phyloP scores from a whole-genome alignment of 2,888 invertebrate species.

The Dryomyza anilis region DNA sequence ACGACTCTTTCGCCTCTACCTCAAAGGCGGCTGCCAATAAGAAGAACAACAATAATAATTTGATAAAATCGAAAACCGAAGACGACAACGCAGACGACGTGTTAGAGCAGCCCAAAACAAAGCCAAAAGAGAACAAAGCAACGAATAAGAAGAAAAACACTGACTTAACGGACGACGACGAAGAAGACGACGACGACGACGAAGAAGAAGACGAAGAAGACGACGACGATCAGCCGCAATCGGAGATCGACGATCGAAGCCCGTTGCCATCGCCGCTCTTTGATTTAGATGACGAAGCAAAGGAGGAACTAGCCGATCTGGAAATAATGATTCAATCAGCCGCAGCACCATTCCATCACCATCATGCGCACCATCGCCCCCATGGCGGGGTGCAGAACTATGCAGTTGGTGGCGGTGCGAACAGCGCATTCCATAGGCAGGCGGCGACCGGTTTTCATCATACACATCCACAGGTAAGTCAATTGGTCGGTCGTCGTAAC shows the following conservation, averaged over 20 bases:
- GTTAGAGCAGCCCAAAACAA: too few species aligned
- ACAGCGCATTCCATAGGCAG: constrained; percentile 57
- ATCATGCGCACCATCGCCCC: constrained; percentile 40
- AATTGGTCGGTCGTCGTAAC: not conserved
- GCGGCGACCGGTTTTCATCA: constrained; percentile 54
- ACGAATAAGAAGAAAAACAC: constrained; percentile 27
- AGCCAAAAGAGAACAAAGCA: constrained; percentile 25
- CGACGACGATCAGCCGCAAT: constrained; percentile 47
- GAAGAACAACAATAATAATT: constrained; percentile 30
- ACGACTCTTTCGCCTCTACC: constrained; percentile 51
- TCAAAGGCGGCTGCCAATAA: constrained; percentile 50
- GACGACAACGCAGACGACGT: constrained; percentile 26
- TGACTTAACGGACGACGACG: constrained; percentile 11
- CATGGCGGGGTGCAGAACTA: constrained; percentile 46
- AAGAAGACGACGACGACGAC: constrained; percentile 26
- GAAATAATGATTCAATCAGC: constrained; percentile 60
- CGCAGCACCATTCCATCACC: constrained; percentile 54
- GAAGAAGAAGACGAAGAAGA: constrained; percentile 34
- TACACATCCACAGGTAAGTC: constrained; percentile 54
- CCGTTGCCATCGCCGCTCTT: constrained; percentile 57
- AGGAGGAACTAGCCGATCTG: constrained; percentile 56
- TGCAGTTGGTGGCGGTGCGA: constrained; percentile 51
- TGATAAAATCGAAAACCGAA: constrained; percentile 27
- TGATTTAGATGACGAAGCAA: constrained; percentile 60
- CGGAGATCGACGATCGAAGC: constrained; percentile 45